Conservation (phyloP, 2,888 invertebrate species). For the Drosophila picticornis region DNA sequence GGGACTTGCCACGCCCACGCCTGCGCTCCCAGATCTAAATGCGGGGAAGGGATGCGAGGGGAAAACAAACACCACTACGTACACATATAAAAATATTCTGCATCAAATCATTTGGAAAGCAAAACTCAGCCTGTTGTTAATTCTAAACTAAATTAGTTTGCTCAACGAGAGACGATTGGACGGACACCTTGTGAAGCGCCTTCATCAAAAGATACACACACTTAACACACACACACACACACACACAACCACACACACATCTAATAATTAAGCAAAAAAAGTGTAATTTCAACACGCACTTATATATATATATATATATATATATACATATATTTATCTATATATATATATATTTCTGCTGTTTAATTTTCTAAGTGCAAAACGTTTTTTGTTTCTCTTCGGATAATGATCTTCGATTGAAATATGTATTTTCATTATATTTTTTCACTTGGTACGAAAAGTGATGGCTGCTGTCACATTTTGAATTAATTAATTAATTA, state of each 20-base stretch:
- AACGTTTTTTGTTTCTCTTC: constrained; percentile 19
- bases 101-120: constrained; percentile 42
- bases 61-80: constrained; percentile 51
- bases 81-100: constrained; percentile 47
- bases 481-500: constrained; percentile 60
- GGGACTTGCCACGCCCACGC: constrained; percentile 94
- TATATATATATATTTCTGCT: constrained; percentile 35
- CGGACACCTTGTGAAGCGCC: constrained; percentile 43
- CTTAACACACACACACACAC: constrained; percentile 13
- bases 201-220: constrained; percentile 37
- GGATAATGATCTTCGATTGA: constrained; percentile 65
- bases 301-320: constrained; percentile 16
- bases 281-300: constrained; percentile 41
- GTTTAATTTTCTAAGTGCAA: constrained; percentile 41
- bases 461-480: constrained; percentile 61
- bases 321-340: constrained; percentile 18
- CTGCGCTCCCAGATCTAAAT: constrained; percentile 92
- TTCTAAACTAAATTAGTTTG: constrained; percentile 78
- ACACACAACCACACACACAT: constrained; percentile 21
- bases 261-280: constrained; percentile 42
- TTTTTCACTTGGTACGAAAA: constrained; percentile 54
- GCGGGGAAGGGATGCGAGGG: neutral
- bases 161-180: constrained; percentile 56
- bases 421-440: constrained; percentile 59
- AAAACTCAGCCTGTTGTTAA: constrained; percentile 41